Conservation (phyloP, 2,113 vertebrate genomes). For the Halcyon senegalensis region DNA sequence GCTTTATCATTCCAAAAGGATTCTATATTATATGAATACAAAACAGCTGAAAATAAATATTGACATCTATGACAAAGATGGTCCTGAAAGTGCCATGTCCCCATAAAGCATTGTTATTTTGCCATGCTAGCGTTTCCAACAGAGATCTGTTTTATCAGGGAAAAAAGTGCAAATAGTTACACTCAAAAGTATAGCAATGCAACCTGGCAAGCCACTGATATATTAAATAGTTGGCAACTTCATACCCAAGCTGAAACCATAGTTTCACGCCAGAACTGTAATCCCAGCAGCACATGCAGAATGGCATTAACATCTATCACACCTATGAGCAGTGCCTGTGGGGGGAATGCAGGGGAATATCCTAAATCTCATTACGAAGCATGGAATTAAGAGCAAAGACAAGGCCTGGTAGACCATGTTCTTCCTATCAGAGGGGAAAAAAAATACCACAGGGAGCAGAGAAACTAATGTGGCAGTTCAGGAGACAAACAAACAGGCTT, state of each 20-base stretch:
- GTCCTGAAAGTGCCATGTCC: background rate
- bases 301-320: rapidly evolving
- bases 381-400: background rate
- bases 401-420: background rate
- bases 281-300: background rate
- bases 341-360: background rate
- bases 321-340: background rate
- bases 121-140: background rate
- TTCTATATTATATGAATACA: background rate
- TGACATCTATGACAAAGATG: background rate
- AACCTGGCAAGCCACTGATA: background rate
- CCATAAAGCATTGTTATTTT: background rate
- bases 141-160: background rate
- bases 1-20: background rate
- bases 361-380: background rate
- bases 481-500: background rate
- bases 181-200: background rate
- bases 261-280: background rate
- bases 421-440: background rate
- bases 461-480: background rate
- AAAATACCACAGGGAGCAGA: background rate
- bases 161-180: background rate
- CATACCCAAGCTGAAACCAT: background rate
- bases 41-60: background rate
- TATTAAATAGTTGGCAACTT: background rate